These are phyloP conservation scores for Macropis europaea DNA, from an alignment of 2,888 invertebrate species.

Conservation along the genomic window DNA sequence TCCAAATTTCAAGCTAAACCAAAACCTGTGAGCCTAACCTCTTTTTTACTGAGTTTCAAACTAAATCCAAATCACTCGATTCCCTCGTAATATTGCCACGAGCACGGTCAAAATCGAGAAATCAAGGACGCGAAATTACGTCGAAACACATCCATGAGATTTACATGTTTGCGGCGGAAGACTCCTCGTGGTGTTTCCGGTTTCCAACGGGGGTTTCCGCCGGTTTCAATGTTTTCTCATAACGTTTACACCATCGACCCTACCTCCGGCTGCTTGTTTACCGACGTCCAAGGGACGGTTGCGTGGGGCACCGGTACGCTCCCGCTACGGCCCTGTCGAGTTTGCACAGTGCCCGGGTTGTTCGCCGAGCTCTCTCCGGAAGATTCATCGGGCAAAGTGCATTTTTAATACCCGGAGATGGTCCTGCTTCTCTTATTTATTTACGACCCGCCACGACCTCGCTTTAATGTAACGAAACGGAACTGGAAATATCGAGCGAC, in stretches of 20 bases:
- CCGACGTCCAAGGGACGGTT: conserved; percentile 24
- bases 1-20: too few relatives aligned
- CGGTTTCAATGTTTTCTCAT: conserved; percentile 66
- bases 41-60: too few relatives aligned
- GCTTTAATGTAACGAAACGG: conserved; percentile 29
- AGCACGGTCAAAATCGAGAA: conserved; percentile 21
- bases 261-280: conserved; percentile 44
- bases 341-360: conserved; percentile 28
- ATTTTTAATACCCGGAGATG: conserved; percentile 46
- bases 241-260: conserved; percentile 57
- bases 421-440: conserved; percentile 22
- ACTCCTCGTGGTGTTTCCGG: conserved; percentile 34
- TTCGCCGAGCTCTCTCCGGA: conserved; percentile 9
- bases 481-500: conserved; percentile 3
- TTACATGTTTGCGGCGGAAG: conserved; percentile 56
- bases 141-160: conserved; percentile 47
- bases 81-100: too few relatives aligned
- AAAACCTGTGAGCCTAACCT: too few relatives aligned
- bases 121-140: conserved; percentile 14
- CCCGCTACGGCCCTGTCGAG: not conserved
- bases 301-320: not conserved
- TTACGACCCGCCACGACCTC: conserved; percentile 1
- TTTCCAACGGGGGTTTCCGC: not conserved
- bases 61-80: too few relatives aligned
- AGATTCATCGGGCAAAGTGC: conserved; percentile 49